Conservation (phyloP, 2,797 vertebrate species). For the Hemibagrus guttatus region DNA sequence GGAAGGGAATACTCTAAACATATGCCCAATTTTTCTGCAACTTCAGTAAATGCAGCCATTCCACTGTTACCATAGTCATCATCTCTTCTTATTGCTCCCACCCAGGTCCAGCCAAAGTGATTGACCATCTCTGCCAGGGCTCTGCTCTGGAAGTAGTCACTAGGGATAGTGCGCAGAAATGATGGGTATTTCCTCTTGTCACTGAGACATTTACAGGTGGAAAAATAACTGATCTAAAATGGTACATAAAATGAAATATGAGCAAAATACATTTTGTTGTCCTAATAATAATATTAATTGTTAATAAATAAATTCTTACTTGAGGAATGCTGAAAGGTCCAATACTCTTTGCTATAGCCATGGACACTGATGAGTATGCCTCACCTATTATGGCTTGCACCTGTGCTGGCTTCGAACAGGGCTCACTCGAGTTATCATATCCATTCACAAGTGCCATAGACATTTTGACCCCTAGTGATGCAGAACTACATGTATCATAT, state of each 20-base stretch:
- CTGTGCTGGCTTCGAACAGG: constrained; percentile 26
- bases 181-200: constrained; percentile 64
- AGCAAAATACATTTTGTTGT: neutral
- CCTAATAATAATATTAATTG: neutral
- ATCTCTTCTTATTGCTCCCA: constrained; percentile 73
- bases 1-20: constrained; percentile 60
- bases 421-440: constrained; percentile 31
- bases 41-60: constrained; percentile 65
- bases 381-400: constrained; percentile 69
- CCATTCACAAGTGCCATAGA: constrained; percentile 57
- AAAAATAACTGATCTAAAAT: constrained; percentile 71
- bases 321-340: constrained; percentile 47
- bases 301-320: constrained; percentile 47
- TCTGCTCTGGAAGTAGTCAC: constrained; percentile 72
- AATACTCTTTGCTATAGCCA: constrained; percentile 66
- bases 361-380: constrained; percentile 65
- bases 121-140: constrained; percentile 73
- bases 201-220: constrained; percentile 71
- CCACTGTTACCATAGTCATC: constrained; percentile 74
- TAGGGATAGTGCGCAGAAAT: constrained; percentile 76
- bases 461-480: constrained; percentile 39
- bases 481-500: constrained; percentile 52
- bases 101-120: constrained; percentile 77
- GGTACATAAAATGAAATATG: neutral
- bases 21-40: constrained; percentile 67